phyloP scores from a whole-genome alignment of 2,113 vertebrate species.

The Donacobius atricapilla region DNA sequence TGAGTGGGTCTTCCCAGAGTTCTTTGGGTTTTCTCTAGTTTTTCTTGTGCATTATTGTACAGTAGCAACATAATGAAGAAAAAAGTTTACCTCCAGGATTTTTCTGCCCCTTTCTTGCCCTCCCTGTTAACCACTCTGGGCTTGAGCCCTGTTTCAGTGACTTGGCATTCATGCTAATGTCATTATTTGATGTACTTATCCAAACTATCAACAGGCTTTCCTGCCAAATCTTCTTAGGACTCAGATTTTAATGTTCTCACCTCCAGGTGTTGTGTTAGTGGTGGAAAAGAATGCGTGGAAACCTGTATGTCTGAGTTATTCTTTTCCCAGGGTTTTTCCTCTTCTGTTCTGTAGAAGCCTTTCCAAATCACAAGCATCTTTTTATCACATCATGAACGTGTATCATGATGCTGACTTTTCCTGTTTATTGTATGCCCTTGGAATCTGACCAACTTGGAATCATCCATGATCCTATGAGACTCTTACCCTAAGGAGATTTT shows the following conservation, averaged over 20 bases:
- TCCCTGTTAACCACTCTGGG: not conserved
- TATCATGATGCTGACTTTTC: not conserved
- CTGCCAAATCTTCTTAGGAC: not conserved
- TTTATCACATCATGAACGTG: not conserved
- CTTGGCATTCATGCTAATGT: not conserved
- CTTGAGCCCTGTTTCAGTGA: not conserved
- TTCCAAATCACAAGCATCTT: not conserved
- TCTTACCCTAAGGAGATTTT: not conserved
- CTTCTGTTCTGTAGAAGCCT: not conserved
- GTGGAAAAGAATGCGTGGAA: not conserved
- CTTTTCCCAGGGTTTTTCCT: fast-evolving
- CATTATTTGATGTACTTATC: not conserved
- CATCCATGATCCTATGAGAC: not conserved
- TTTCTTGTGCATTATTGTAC: not conserved
- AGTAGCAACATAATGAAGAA: not conserved
- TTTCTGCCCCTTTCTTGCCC: not conserved
- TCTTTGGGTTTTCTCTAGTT: not conserved
- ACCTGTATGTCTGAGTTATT: not conserved
- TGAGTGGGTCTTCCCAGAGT: not conserved
- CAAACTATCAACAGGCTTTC: not conserved
- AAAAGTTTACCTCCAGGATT: not conserved
- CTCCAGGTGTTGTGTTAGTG: not conserved
- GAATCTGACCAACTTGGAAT: not conserved
- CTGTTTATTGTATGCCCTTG: not conserved
- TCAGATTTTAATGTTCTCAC: not conserved